Evolutionary conservation across 2,113 vertebrate genomes (phyloP).

Genomic region (Macaca fascicularis): T2T-MFA8v1.1 NC_088391.1:102475501-102476000

Average conservation of each 20-base stretch:
- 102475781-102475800: conserved; percentile 26
- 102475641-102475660: not conserved
- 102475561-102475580: not conserved
- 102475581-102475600: rapidly evolving
- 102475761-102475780: conserved; percentile 2
- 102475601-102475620: not conserved
- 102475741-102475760: conserved; percentile 41
- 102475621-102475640: not conserved
- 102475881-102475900: conserved; percentile 54
- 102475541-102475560: rapidly evolving
- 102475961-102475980: not conserved
- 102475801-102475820: conserved; percentile 69
- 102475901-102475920: conserved; percentile 80
- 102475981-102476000: conserved; percentile 64
- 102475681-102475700: not conserved
- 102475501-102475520: not conserved
- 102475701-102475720: not conserved
- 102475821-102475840: conserved; percentile 68
- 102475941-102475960: conserved; percentile 57
- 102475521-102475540: no score
- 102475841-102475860: conserved; percentile 58
- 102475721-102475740: not conserved
- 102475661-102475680: not conserved
- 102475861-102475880: conserved; percentile 80
- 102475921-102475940: conserved; percentile 79